A percentile compares a stretch with the other conserved stretches of the same genome.
These are phyloP conservation scores for Hyperoodon ampullatus DNA, from an alignment of 2,113 vertebrate genomes.

Conservation along the genomic window DNA sequence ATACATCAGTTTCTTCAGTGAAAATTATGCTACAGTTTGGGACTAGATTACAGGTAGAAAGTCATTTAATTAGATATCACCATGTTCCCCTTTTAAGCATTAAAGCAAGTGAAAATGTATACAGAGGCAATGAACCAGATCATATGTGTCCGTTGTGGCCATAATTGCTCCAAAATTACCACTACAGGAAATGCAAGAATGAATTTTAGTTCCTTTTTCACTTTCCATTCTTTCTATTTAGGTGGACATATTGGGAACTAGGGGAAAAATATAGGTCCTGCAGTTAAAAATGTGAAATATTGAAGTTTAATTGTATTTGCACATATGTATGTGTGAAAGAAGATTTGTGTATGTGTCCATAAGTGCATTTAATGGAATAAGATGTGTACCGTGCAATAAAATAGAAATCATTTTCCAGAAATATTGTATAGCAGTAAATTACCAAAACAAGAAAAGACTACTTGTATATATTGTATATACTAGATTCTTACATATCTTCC, in stretches of 20 bases:
- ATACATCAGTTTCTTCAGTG: conserved; percentile 40
- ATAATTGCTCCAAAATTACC: background rate
- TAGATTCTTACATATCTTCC: background rate
- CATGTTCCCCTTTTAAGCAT: background rate
- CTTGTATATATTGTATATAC: background rate
- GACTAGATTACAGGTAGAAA: background rate
- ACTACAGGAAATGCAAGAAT: background rate
- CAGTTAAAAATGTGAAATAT: conserved; percentile 44
- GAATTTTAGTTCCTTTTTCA: conserved; percentile 39
- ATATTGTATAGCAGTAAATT: conserved; percentile 16
- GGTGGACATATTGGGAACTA: background rate
- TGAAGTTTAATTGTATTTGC: background rate
- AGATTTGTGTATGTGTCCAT: background rate
- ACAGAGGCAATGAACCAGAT: background rate
- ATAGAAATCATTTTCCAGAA: conserved; percentile 33
- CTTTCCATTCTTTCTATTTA: conserved; percentile 37
- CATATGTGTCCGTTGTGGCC: background rate
- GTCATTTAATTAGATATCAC: background rate
- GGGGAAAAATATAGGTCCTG: background rate
- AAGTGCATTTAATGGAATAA: conserved; percentile 7
- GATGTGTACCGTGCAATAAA: background rate
- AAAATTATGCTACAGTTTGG: conserved; percentile 11
- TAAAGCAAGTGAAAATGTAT: background rate
- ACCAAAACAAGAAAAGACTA: background rate
- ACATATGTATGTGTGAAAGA: background rate